phyloP scores from a whole-genome alignment of 1,140 invertebrate species.

The Drosophila albomicans region DNA sequence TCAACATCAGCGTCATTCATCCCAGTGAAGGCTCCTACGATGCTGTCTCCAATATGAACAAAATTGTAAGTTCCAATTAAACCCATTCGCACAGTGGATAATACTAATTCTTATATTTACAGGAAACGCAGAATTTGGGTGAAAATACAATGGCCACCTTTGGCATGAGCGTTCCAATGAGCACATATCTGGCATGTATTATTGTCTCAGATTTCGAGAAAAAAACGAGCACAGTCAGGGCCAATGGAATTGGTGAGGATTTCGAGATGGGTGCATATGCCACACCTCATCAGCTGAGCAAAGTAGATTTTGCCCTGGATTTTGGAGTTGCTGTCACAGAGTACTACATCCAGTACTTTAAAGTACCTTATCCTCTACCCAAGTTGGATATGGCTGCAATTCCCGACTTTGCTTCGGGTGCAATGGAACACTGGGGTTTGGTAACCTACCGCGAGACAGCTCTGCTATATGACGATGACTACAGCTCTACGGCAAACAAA shows the following conservation, averaged over 20 bases:
- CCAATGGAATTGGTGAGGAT: conserved; percentile 86
- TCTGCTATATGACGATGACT: conserved; percentile 86
- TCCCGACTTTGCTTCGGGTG: conserved; percentile 96
- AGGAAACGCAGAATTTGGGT: conserved; percentile 58
- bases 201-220: conserved; percentile 95
- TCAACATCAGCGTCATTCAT: conserved; percentile 90
- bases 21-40: conserved; percentile 87
- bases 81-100: background rate
- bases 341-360: conserved; percentile 95
- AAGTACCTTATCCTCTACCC: conserved; percentile 93
- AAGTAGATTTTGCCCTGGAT: conserved; percentile 92
- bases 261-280: conserved; percentile 91
- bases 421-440: conserved; percentile 98
- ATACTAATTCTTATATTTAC: background rate
- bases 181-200: conserved; percentile 95
- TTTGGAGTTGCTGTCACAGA: conserved; percentile 93
- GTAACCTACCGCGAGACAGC: conserved; percentile 94
- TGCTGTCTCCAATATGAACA: conserved; percentile 93
- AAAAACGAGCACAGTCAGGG: conserved; percentile 86
- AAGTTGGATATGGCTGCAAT: conserved; percentile 97
- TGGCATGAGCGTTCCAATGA: conserved; percentile 94
- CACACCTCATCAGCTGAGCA: conserved; percentile 89
- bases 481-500: conserved; percentile 90
- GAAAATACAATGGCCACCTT: conserved; percentile 86
- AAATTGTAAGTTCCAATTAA: conserved; percentile 46